Conservation (phyloP, 2,113 vertebrate genomes). For the Prietella phreatophila region DNA sequence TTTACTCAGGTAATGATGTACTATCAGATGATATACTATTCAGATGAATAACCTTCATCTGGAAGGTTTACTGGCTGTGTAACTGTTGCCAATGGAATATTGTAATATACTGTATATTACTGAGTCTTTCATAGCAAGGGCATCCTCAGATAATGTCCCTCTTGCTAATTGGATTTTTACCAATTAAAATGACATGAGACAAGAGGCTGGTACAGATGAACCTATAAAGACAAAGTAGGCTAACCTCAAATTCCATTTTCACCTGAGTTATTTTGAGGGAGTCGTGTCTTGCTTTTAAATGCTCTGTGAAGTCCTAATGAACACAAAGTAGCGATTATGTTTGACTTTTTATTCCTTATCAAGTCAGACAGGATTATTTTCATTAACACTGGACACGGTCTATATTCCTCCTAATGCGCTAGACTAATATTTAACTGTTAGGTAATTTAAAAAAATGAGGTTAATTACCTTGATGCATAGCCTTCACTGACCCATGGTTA, state of each 20-base stretch:
- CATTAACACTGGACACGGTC: background rate
- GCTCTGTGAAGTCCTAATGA: constrained; percentile 26
- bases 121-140: constrained; percentile 22
- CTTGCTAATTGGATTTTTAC: constrained; percentile 30
- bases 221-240: constrained; percentile 25
- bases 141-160: background rate
- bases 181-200: constrained; percentile 14
- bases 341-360: constrained; percentile 17
- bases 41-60: background rate
- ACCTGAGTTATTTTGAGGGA: constrained; percentile 33
- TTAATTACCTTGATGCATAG: constrained; percentile 1
- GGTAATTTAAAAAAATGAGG: constrained; percentile 3
- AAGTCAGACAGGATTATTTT: constrained; percentile 1
- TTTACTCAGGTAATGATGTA: background rate
- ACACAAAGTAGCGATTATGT: constrained; percentile 18
- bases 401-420: background rate
- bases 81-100: background rate
- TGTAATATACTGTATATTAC: background rate
- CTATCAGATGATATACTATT: background rate
- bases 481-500: background rate
- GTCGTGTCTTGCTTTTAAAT: constrained; percentile 21
- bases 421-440: background rate
- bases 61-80: background rate
- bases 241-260: constrained; percentile 29
- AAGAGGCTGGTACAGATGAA: background rate